Conservation (phyloP, 2,113 vertebrate genomes). For the Promerops cafer region DNA sequence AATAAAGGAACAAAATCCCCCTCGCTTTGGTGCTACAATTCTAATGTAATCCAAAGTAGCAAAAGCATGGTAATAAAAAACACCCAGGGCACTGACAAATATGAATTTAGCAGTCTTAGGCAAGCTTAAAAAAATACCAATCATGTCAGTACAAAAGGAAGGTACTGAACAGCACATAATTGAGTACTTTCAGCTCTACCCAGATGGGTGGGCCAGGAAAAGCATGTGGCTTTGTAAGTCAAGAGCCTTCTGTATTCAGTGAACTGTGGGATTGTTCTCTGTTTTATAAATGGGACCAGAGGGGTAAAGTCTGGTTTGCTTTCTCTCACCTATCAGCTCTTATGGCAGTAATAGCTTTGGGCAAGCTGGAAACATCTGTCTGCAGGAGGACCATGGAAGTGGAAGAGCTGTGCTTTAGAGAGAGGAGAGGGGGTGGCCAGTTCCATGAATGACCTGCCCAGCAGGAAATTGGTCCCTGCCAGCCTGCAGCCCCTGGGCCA, state of each 20-base stretch:
- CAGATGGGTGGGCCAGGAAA: background rate
- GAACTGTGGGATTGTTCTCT: background rate
- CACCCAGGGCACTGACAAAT: background rate
- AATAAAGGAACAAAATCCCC: background rate
- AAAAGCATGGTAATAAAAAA: background rate
- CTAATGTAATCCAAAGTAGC: background rate
- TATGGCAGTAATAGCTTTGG: background rate
- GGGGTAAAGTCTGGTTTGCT: background rate
- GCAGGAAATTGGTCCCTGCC: background rate
- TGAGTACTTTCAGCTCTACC: background rate
- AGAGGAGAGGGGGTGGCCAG: background rate
- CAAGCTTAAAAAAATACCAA: background rate
- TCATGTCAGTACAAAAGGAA: background rate
- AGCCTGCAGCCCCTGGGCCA: background rate
- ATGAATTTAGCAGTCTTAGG: background rate
- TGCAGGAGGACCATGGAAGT: background rate
- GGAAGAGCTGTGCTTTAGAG: background rate
- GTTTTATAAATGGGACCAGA: background rate
- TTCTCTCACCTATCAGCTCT: background rate
- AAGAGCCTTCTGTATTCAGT: background rate
- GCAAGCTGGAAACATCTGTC: background rate
- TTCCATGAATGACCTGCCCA: background rate
- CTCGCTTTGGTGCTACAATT: background rate
- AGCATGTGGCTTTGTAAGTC: background rate
- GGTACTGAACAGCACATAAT: background rate